Base-by-base conservation (phyloP, 2,888 invertebrate genomes). In the Chymomyza procnemis region DNA sequence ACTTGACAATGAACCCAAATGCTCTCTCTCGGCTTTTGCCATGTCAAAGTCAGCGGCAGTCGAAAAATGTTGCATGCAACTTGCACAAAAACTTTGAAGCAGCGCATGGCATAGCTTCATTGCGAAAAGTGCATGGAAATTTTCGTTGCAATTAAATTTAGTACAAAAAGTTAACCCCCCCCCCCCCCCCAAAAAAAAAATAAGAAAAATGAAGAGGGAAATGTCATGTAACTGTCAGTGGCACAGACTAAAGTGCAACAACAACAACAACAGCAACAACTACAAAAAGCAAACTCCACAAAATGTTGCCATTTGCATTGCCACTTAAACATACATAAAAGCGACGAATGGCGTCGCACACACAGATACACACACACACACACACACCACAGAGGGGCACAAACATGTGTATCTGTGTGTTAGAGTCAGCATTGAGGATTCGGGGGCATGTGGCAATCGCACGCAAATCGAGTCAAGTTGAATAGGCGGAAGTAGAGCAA, bases 401-500 rank as follows among this genome's bases (percentile, higher is more conserved):
- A 62, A 52, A 52, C 14, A 57, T 30, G 18, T 59, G n/a, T 65
- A 41, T 41, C 9, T 12, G 12, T 12, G 1, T 41, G 57, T n/a
- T 4, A 6, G 34, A n/a, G 57, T 18, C 14, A 50, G n/a, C n/a
- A n/a, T n/a, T n/a, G n/a, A n/a, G 50, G 18, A 18, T 50, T 16
- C n/a, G 34, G 34, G 34, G 12, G 16, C 50, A 19, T 50, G 50
- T 50, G 50, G 16, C 18, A 34, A 87, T 67, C 71, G 72, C 86
- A 80, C 75, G 88, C 83, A 83, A 83, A 83, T 83, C 88, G 88
- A 84, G 83, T 83, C 87, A 83, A 83, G 85, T 87, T 86, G 88
- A 87, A 83, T 87, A 83, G 81, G 83, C 83, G 83, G 83, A 84
- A 84, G 88, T 84, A 86, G 88, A 87, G 83, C 83, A 84, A 84